phyloP scores from a whole-genome alignment of 2,888 invertebrate species.

The Dermolepida albohirtum region DNA sequence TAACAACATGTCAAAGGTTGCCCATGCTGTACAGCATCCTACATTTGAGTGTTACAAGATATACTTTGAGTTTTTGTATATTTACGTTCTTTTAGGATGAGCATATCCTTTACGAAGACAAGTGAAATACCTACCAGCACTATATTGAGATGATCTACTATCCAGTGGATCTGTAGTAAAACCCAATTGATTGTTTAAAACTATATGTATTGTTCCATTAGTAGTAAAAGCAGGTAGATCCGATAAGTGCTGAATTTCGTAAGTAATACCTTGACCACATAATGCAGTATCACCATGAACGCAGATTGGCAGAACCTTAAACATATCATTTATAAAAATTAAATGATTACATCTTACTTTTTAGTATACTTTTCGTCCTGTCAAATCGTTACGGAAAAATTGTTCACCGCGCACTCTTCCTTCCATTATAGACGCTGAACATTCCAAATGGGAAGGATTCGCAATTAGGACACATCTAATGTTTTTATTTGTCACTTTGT shows the following conservation, averaged over 20 bases:
- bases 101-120: too few species aligned
- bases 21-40: too few species aligned
- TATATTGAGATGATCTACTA: slow-evolving; percentile 45
- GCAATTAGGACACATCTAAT: slow-evolving; percentile 29
- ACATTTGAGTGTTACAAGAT: too few species aligned
- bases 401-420: slow-evolving; percentile 91
- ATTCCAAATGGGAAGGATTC: slow-evolving; percentile 41
- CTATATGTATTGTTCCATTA: slow-evolving; percentile 90
- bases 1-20: too few species aligned
- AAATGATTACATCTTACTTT: too few species aligned
- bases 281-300: slow-evolving; percentile 94
- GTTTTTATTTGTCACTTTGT: slow-evolving; percentile 37
- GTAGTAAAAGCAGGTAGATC: slow-evolving; percentile 92
- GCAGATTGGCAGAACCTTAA: slow-evolving; percentile 87
- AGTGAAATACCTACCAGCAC: slow-evolving; percentile 42
- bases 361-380: slow-evolving; percentile 37
- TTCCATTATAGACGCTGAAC: slow-evolving; percentile 64
- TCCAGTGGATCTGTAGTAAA: slow-evolving; percentile 85
- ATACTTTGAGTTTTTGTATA: too few species aligned
- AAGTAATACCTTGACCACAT: slow-evolving; percentile 92
- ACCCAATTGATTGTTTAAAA: slow-evolving; percentile 93
- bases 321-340: too few species aligned
- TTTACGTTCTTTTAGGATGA: too few species aligned
- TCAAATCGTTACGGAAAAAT: slow-evolving; percentile 81
- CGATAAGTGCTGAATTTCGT: slow-evolving; percentile 91